Evolutionary conservation across 2,113 vertebrate species (phyloP).

Genomic region (Platichthys flesus): DNA sequence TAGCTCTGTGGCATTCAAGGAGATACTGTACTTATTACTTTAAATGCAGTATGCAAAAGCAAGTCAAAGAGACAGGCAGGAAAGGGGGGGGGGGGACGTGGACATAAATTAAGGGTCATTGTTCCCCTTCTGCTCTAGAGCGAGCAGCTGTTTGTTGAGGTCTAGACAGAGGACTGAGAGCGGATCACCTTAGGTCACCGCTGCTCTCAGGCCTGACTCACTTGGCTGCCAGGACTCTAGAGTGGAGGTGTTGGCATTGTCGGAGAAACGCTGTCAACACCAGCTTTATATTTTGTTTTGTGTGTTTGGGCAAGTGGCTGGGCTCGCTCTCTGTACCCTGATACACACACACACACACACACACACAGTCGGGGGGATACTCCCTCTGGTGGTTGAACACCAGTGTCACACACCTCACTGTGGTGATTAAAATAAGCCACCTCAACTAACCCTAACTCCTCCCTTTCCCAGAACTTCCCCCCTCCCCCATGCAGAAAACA

Average conservation of each 20-base stretch:
- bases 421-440: slow-evolving; percentile 26
- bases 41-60: slow-evolving; percentile 78
- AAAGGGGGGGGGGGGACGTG: slow-evolving; percentile 28
- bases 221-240: slow-evolving; percentile 50
- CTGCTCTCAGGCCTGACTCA: slow-evolving; percentile 37
- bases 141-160: slow-evolving; percentile 71
- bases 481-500: no score
- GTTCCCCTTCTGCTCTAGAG: slow-evolving; percentile 58
- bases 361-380: slow-evolving; percentile 37
- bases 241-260: slow-evolving; percentile 56
- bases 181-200: slow-evolving; percentile 72
- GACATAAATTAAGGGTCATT: slow-evolving; percentile 74
- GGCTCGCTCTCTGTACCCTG: slow-evolving; percentile 29
- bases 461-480: background rate
- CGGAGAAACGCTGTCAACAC: slow-evolving; percentile 55
- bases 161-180: slow-evolving; percentile 66
- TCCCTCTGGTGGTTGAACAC: slow-evolving; percentile 75
- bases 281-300: slow-evolving; percentile 59
- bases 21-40: slow-evolving; percentile 84
- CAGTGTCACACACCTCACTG: slow-evolving; percentile 18
- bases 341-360: slow-evolving; percentile 7
- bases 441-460: slow-evolving; percentile 7
- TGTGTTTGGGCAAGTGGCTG: slow-evolving; percentile 31
- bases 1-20: slow-evolving; percentile 76
- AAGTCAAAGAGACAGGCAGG: slow-evolving; percentile 67